Evolutionary conservation across 2,888 invertebrate species (phyloP).

Genomic region (Pseudolycoriella hygida): DNA sequence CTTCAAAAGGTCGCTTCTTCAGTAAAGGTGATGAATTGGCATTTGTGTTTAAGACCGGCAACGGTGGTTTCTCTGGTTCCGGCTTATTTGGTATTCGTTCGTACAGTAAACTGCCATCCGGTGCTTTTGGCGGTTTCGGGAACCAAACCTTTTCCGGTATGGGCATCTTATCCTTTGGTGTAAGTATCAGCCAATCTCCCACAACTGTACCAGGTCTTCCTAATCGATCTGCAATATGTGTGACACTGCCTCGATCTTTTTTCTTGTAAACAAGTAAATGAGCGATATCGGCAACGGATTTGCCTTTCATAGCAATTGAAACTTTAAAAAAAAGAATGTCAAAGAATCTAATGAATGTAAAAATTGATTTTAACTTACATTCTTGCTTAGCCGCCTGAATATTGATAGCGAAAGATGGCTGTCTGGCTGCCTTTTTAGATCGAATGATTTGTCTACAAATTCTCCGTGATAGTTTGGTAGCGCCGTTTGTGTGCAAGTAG

Average conservation of each 20-base stretch:
- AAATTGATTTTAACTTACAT: conserved; percentile 38
- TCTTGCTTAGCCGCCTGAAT: conserved; percentile 71
- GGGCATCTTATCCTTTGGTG: conserved; percentile 45
- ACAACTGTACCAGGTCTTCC: conserved; percentile 41
- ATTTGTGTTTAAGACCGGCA: conserved; percentile 16
- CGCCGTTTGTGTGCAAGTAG: conserved; percentile 79
- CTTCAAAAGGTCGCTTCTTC: conserved; percentile 76
- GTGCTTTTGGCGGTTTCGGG: conserved; percentile 80
- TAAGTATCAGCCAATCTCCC: conserved; percentile 32
- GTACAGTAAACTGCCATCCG: conserved; percentile 73
- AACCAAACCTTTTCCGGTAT: conserved; percentile 66
- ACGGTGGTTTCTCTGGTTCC: conserved; percentile 43
- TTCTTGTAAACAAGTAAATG: conserved; percentile 35
- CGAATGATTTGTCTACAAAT: conserved; percentile 68
- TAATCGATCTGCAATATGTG: conserved; percentile 50
- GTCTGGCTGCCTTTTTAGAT: conserved; percentile 73
- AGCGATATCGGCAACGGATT: conserved; percentile 36
- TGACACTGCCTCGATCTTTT: conserved; percentile 45
- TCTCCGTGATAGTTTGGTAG: conserved; percentile 76
- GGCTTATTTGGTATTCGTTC: conserved; percentile 70
- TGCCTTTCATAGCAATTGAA: conserved; percentile 35
- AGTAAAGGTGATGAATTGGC: conserved; percentile 33
- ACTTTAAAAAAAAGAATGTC: conserved; percentile 23
- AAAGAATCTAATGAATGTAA: no score
- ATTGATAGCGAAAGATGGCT: conserved; percentile 65